Evolutionary conservation across 2,113 vertebrate genomes (phyloP), one percentile per base, ranked within the genome.

Genomic region (Rostratula benghalensis): DNA sequence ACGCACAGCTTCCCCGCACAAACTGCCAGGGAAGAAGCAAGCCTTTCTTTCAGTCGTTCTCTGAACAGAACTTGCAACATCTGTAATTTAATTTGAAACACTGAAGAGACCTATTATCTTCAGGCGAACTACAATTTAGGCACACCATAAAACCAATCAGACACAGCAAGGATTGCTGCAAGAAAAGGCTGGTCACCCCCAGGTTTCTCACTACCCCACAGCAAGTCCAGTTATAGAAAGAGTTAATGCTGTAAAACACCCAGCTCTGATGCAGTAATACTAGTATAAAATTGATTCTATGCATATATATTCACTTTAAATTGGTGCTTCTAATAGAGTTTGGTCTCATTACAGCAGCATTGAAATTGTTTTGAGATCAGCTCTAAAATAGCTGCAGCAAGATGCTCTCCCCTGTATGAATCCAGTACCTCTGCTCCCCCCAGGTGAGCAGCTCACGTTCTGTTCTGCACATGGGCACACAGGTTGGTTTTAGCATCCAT

Each of bases 61-160:
- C 92, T 24, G 53, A 96, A 89, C 90, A 96, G 96, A 91, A 65
- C 87, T 79, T 43, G 39, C 90, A 95, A 93, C 92, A 94, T 92
- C 92, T 89, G 93, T 92, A 95, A 96, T 95, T 92, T 78, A 96
- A 97, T 96, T 75, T 92, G 85, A 57, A 92, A 92, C 86, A 69
- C 88, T 84, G 92, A 64, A 88, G 89, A 92, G 88, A 89, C 92
- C 92, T 64, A 92, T 95, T 94, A 95, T 92, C 92, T 93, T 64
- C 92, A 84, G 93, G 93, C 33, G 0, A 88, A 27, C 76, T 83
- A 84, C 93, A 92, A 83, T 90, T 93, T 77, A 59, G 85, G 77
- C 90, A 77, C 67, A 46, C 82, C 75, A 88, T 91, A 95, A 96
- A 96, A 80, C 83, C 57, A 90, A 91, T 96, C 86, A 94, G 90